These are phyloP conservation scores for Eilema sororculum DNA, from an alignment of 2,888 invertebrate genomes.

Conservation along the genomic window DNA sequence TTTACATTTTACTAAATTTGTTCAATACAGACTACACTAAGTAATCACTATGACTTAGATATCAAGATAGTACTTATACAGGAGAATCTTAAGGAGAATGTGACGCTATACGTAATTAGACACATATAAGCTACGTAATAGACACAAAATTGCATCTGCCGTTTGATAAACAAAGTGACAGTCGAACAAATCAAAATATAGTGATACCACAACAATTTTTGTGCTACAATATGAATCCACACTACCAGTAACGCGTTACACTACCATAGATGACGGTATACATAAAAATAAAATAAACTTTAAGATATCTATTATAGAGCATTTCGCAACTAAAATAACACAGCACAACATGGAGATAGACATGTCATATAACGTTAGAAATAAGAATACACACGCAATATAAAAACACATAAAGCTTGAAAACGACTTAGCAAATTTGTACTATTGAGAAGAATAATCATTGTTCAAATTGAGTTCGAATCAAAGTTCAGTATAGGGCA, in stretches of 20 bases:
- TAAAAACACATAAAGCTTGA: slow-evolving; percentile 68
- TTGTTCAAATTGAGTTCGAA: slow-evolving; percentile 59
- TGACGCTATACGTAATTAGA: slow-evolving; percentile 65
- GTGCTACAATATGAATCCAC: slow-evolving; percentile 56
- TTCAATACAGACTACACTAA: slow-evolving; percentile 50
- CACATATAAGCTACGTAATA: slow-evolving; percentile 60
- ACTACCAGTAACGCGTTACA: slow-evolving; percentile 40
- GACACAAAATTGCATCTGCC: slow-evolving; percentile 42
- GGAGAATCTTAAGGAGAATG: slow-evolving; percentile 70
- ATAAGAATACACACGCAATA: slow-evolving; percentile 63
- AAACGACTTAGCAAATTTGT: slow-evolving; percentile 80
- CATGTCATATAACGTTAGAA: slow-evolving; percentile 54
- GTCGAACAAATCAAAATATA: slow-evolving; percentile 41
- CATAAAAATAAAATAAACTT: slow-evolving; percentile 33
- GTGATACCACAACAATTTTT: slow-evolving; percentile 52
- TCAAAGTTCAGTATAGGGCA: slow-evolving; percentile 46
- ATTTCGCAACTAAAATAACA: slow-evolving; percentile 56
- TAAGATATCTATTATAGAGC: slow-evolving; percentile 6
- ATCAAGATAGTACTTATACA: slow-evolving; percentile 75
- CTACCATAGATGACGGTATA: slow-evolving; percentile 34
- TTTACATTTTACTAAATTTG: slow-evolving; percentile 12
- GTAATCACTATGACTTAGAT: slow-evolving; percentile 82
- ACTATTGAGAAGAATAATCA: slow-evolving; percentile 77
- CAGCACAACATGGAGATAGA: slow-evolving; percentile 57
- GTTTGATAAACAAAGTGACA: slow-evolving; percentile 41